phyloP scores from a whole-genome alignment of 2,888 invertebrate species.

The Clivina fossor region DNA sequence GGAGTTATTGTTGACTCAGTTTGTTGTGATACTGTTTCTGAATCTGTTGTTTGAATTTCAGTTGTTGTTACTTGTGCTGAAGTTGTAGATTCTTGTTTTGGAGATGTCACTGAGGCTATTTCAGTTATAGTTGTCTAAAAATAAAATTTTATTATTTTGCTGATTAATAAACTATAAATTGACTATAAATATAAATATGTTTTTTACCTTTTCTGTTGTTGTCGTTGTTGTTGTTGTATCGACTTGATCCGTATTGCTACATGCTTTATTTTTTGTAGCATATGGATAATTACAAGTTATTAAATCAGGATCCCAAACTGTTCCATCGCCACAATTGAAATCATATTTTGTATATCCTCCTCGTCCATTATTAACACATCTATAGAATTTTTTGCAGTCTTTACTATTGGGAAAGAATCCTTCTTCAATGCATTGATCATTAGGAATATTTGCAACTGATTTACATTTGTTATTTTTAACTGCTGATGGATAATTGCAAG shows the following conservation, averaged over 20 bases:
- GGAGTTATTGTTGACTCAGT: no score
- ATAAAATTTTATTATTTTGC: no score
- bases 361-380: constrained; percentile 65
- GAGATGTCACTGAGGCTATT: constrained; percentile 29
- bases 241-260: constrained; percentile 26
- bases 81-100: constrained; percentile 35
- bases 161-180: no score
- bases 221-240: constrained; percentile 14
- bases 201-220: constrained; percentile 38
- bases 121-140: no score
- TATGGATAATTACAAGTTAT: constrained; percentile 72
- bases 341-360: constrained; percentile 63
- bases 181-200: no score
- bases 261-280: constrained; percentile 57
- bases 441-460: not conserved
- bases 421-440: constrained; percentile 42
- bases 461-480: constrained; percentile 49
- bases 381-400: constrained; percentile 48
- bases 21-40: constrained; percentile 32
- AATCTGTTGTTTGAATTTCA: constrained; percentile 37
- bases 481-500: constrained; percentile 72
- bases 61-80: constrained; percentile 39
- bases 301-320: constrained; percentile 70
- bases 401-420: constrained; percentile 47
- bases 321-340: constrained; percentile 64